phyloP scores from a whole-genome alignment of 1,140 invertebrate genomes.

The Plutomurus gul region DNA sequence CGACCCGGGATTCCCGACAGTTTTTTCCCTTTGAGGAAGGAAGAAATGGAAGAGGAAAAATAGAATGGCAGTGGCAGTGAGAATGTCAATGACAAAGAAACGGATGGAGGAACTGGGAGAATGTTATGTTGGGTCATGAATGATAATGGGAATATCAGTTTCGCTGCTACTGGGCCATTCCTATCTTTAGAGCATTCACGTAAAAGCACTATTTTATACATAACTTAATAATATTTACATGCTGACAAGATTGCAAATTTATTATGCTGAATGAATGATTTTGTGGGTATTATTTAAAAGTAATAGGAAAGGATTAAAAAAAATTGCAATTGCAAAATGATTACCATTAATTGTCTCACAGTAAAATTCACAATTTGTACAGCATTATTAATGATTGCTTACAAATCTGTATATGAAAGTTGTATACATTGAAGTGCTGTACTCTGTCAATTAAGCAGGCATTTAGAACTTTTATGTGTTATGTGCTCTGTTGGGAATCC shows the following conservation, averaged over 20 bases:
- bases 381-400: no score
- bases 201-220: neutral
- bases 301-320: no score
- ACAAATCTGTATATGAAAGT: no score
- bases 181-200: neutral
- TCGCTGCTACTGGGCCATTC: neutral
- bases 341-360: no score
- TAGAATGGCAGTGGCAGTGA: neutral
- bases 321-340: no score
- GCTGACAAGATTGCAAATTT: neutral
- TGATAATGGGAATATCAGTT: neutral
- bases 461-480: no score
- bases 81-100: constrained; percentile 22
- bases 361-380: no score
- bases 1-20: neutral
- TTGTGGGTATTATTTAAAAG: no score
- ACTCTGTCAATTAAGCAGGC: no score
- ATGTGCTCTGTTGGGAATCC: no score
- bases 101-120: neutral
- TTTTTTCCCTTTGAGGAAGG: neutral
- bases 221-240: neutral
- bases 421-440: no score
- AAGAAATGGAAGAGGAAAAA: neutral
- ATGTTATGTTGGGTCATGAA: constrained; percentile 29
- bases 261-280: neutral